Percentiles rank a stretch among this genome's conserved stretches.
Conservation (phyloP, 2,113 vertebrate genomes). For the Chaetodon auriga region DNA sequence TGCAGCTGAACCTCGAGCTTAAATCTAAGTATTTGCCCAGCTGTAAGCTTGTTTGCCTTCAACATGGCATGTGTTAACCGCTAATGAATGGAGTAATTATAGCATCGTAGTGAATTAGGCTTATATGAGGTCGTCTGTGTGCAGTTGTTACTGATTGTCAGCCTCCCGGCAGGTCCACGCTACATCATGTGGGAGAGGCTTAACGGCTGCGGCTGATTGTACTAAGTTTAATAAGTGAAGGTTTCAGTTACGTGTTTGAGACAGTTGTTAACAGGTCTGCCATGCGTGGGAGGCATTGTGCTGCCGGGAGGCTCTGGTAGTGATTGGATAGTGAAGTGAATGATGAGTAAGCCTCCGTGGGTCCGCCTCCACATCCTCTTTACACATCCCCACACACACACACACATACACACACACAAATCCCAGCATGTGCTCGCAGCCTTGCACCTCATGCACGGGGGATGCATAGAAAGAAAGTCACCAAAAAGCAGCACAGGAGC, state of each 20-base stretch:
- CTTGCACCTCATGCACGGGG: slow-evolving; percentile 41
- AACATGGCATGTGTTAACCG: slow-evolving; percentile 69
- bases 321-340: slow-evolving; percentile 70
- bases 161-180: slow-evolving; percentile 25
- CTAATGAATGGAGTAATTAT: slow-evolving; percentile 84
- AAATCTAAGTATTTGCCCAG: slow-evolving; percentile 77
- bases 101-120: slow-evolving; percentile 73
- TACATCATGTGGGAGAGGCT: slow-evolving; percentile 10
- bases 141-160: slow-evolving; percentile 57
- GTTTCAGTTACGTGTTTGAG: slow-evolving; percentile 41
- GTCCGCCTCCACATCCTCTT: slow-evolving; percentile 87
- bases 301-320: slow-evolving; percentile 69
- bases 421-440: slow-evolving; percentile 31
- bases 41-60: slow-evolving; percentile 78
- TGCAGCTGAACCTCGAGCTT: slow-evolving; percentile 61
- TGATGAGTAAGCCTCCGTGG: slow-evolving; percentile 79
- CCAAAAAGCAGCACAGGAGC: slow-evolving; percentile 21
- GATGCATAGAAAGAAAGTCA: slow-evolving; percentile 46
- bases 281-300: slow-evolving; percentile 68
- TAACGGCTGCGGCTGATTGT: slow-evolving; percentile 27
- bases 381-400: slow-evolving; percentile 44
- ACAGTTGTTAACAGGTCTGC: slow-evolving; percentile 57
- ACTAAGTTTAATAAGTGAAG: slow-evolving; percentile 19
- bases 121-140: slow-evolving; percentile 74
- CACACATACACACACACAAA: slow-evolving; percentile 44